A percentile compares a stretch with the other conserved stretches of the same genome.
phyloP scores from a whole-genome alignment of 2,888 invertebrate species.

The Charanyca ferruginea region DNA sequence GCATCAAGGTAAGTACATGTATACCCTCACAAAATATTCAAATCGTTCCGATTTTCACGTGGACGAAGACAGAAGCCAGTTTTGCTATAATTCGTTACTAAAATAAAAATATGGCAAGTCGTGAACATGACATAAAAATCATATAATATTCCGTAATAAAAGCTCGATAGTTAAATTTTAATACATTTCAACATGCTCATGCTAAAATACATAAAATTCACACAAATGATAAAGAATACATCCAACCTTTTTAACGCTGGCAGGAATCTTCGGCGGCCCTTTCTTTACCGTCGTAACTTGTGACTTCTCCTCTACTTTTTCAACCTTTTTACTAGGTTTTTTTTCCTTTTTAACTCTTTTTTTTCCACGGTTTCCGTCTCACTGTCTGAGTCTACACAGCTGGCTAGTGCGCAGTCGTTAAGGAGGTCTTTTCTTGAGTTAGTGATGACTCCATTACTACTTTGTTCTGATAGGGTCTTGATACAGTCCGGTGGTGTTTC shows the following conservation, averaged over 20 bases:
- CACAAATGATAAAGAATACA: not conserved
- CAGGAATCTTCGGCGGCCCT: slow-evolving; percentile 72
- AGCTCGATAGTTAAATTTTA: not conserved
- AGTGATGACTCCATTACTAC: slow-evolving; percentile 80
- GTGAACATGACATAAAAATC: not conserved
- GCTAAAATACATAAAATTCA: not conserved
- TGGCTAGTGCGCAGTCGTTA: slow-evolving; percentile 80
- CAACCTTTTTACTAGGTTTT: slow-evolving; percentile 65
- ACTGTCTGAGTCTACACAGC: slow-evolving; percentile 79
- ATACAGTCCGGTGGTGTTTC: slow-evolving; percentile 88
- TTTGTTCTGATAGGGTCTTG: slow-evolving; percentile 84
- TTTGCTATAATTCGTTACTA: no score
- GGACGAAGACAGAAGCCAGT: no score
- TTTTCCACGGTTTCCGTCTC: slow-evolving; percentile 75
- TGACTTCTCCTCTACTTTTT: slow-evolving; percentile 77
- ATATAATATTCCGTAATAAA: no score
- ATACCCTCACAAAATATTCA: no score
- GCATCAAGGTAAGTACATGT: no score
- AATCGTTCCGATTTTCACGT: no score
- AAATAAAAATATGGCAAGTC: no score
- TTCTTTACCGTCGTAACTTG: slow-evolving; percentile 59
- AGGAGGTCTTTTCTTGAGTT: slow-evolving; percentile 88
- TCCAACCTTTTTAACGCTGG: slow-evolving; percentile 81
- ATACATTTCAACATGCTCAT: not conserved
- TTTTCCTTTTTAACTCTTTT: slow-evolving; percentile 66